These are phyloP conservation scores for Acheta domesticus DNA, from an alignment of 2,888 invertebrate genomes.

Conservation along the genomic window DNA sequence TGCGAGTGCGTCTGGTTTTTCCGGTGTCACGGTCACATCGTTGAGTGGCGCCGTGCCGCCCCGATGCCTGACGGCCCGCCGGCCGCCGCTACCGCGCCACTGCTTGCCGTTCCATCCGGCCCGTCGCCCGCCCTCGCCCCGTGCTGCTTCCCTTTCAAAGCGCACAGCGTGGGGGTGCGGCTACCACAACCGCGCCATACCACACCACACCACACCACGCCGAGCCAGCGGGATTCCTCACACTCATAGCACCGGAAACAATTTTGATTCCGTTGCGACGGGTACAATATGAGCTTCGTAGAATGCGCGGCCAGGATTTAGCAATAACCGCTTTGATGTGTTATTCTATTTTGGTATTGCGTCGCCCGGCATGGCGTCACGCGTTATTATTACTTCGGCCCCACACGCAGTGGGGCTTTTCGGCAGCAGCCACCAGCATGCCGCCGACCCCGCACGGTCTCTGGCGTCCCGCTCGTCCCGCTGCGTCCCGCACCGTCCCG, in stretches of 20 bases:
- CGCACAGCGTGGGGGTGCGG: background rate
- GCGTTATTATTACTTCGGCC: background rate
- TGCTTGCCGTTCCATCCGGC: no score
- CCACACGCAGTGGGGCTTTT: background rate
- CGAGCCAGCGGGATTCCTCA: background rate
- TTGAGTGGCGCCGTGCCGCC: background rate
- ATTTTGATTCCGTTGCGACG: background rate
- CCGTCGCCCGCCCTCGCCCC: no score
- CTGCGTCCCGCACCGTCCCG: no score
- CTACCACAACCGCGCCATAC: no score
- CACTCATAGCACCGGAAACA: conserved; percentile 18
- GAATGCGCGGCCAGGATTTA: conserved; percentile 18
- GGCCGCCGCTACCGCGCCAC: background rate
- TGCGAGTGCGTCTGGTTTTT: background rate
- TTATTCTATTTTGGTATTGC: conserved; percentile 18
- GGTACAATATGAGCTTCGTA: background rate
- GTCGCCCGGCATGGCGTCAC: background rate
- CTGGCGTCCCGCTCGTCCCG: no score
- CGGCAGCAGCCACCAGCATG: no score
- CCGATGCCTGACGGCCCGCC: background rate
- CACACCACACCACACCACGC: no score
- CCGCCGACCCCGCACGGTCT: no score
- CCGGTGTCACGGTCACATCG: conserved; percentile 5
- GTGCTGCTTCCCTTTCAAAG: background rate
- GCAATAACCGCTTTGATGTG: conserved; percentile 18